Evolutionary conservation across 2,888 invertebrate species (phyloP), one percentile per base, ranked within the genome.

Genomic region (Melinopterus prodromus): DNA sequence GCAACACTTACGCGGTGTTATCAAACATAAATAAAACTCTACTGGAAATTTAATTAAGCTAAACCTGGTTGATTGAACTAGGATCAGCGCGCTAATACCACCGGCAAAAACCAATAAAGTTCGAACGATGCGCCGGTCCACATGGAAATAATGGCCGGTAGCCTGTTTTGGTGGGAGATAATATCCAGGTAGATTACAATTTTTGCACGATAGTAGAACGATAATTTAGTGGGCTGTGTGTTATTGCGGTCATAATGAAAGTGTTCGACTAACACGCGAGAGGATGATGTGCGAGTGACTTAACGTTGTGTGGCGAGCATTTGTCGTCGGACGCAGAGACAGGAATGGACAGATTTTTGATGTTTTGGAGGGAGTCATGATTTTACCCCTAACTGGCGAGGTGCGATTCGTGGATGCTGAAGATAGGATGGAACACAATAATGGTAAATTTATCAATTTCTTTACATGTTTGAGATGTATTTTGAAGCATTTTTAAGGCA

Each of bases 1-100:
- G 53, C 53, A 53, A 53, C 53, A 53, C 53, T 53, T 53, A 53
- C 53, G 53, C 53, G 53, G 53, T 53, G 53, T 53, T 53, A 53
- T 53, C 53, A 53, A 53, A 53, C 53, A 53, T 53, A 53, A 53
- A 53, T 53, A 53, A 3, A 53, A 53, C 53, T 53, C 53, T 53
- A 53, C 53, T 74, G 74, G 74, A 74, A 74, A 74, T 74, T 74
- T 74, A 74, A 74, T 74, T 74, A 74, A 74, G 74, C 37, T 37
- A 74, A 37, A 35, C 16, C 74, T 35, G 26, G 74, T 74, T 74
- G 74, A 74, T 74, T 74, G 74, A 74, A 37, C 36, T 74, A 26
- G 74, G 74, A 74, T 74, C 74, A 74, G 71, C 26, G 74, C 35
- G 26, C 37, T 74, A 74, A 74, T 74, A 35, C 74, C 74, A 0